These are phyloP conservation scores for Cardiocondyla obscurior DNA, from an alignment of 1,140 invertebrate genomes.

Conservation along the genomic window DNA sequence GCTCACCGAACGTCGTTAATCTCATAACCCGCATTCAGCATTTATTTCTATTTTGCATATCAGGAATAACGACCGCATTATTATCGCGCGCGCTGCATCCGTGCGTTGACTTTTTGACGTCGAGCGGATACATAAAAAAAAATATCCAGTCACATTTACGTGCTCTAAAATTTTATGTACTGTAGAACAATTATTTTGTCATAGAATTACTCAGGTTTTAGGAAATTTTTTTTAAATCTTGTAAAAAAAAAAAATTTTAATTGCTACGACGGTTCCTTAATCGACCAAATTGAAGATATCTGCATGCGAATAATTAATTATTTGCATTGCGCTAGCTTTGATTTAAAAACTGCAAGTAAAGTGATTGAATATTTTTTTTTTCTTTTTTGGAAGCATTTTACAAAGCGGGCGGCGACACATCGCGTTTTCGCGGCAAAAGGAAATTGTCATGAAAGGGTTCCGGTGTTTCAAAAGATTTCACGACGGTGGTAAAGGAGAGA, in stretches of 20 bases:
- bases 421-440: neutral
- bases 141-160: neutral
- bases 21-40: constrained; percentile 36
- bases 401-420: neutral
- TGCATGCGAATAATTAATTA: too few relatives aligned
- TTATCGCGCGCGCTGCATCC: constrained; percentile 16
- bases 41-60: constrained; percentile 46
- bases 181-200: neutral
- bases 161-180: neutral
- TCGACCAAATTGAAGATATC: too few relatives aligned
- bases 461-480: constrained; percentile 50
- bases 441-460: constrained; percentile 54
- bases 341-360: too few relatives aligned
- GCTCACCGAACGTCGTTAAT: constrained; percentile 26
- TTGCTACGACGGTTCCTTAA: too few relatives aligned
- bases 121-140: neutral
- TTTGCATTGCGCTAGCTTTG: too few relatives aligned
- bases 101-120: constrained; percentile 15
- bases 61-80: constrained; percentile 40
- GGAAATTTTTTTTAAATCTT: too few relatives aligned
- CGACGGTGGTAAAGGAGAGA: neutral
- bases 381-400: too few relatives aligned
- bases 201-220: neutral
- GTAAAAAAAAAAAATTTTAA: too few relatives aligned
- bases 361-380: too few relatives aligned